Evolutionary conservation across 2,888 invertebrate genomes (phyloP), one percentile per base, ranked within the genome.

Genomic region (Brachylomia viminalis): DNA sequence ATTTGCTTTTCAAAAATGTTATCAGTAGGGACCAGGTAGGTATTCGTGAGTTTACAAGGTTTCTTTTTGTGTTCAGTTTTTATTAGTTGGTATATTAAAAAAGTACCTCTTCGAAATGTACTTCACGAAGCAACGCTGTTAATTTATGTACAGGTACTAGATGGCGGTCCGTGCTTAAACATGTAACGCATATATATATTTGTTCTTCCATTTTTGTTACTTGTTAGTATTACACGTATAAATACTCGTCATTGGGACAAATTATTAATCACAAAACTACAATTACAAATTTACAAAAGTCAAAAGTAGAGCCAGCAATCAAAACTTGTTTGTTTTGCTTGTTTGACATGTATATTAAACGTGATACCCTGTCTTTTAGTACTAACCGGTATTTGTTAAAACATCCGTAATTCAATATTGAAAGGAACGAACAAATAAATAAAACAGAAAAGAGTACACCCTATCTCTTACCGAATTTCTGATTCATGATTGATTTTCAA

Each of bases 131-230:
- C 62, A 90, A 42, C 20, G 27, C 30, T 47, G 69, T 45, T 38
- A 90, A 38, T 73, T 80, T 78, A 27, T 64, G 20, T n/a, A 88
- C 23, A 15, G 88, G 77, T 23, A 86, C 56, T 38, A 89, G 59
- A 17, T 54, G 73, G 1, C 92, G 89, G 54, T 88, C 84, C 30
- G 61, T 81, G 61, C 89, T 87, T 65, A 92, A 77, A 65, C 92
- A 92, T 30, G 91, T 87, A 56, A 83, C 80, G 62, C 92, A 92
- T 77, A 86, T 78, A 61, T 82, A 77, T 68, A 23, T 45, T 83
- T 49, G 69, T 56, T 65, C 69, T 74, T 75, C 64, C 87, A 88
- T 88, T 80, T 68, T 78, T 27, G 5, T n/a, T 20, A 49, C 66
- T 78, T 27, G 5, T n/a, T 20, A 49, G 4, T 15, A 8, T 30